Evolutionary conservation across 2,113 vertebrate genomes (phyloP).

Genomic region (Ciconia boyciana): DNA sequence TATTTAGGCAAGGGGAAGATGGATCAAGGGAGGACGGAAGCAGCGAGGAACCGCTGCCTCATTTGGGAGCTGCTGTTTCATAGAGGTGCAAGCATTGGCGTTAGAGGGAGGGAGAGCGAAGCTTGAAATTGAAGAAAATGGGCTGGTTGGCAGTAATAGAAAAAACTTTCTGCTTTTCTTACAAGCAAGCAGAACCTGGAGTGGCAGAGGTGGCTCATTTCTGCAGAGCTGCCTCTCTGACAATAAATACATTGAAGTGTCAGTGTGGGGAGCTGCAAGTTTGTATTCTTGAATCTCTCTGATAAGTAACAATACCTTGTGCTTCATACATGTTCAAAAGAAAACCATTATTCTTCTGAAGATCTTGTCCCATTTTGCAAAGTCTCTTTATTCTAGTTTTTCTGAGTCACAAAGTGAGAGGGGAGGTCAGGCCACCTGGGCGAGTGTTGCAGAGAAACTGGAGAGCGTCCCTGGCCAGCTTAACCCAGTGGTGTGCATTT

Average conservation of each 20-base stretch:
- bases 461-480: neutral
- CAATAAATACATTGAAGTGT: neutral
- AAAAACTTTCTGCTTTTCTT: neutral
- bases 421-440: neutral
- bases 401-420: neutral
- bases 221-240: slow-evolving; percentile 4
- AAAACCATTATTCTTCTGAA: neutral
- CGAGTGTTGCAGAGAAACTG: neutral
- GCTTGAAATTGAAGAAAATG: neutral
- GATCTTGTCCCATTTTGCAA: neutral
- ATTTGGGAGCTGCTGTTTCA: neutral
- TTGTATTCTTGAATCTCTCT: neutral
- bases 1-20: neutral
- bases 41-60: neutral
- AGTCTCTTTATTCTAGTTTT: neutral
- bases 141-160: neutral
- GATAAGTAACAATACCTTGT: neutral
- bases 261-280: neutral
- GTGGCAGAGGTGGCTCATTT: neutral
- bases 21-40: neutral
- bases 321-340: neutral
- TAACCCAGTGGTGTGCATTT: neutral
- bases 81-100: neutral
- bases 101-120: neutral
- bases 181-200: neutral